Percentiles rank a stretch among this genome's conserved stretches.
Conservation (phyloP, 2,888 invertebrate species). For the Hedychridium roseum region DNA sequence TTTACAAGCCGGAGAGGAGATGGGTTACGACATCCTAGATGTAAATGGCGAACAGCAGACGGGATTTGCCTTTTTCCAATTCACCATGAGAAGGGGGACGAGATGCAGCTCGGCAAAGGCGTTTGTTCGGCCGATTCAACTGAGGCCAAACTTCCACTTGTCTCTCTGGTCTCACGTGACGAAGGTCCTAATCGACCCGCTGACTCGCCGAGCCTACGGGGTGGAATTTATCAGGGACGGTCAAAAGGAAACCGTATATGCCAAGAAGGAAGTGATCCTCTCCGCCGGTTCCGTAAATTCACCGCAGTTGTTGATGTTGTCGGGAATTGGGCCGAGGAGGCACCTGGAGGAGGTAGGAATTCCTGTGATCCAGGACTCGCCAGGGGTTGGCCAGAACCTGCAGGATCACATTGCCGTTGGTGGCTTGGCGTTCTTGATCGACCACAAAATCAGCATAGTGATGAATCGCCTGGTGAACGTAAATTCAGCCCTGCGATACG, state of each 20-base stretch:
- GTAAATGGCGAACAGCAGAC: constrained; percentile 88
- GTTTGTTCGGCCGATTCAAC: constrained; percentile 80
- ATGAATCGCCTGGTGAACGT: constrained; percentile 84
- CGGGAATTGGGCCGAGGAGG: constrained; percentile 83
- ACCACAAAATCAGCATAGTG: constrained; percentile 81
- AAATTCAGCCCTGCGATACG: constrained; percentile 84
- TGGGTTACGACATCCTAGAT: constrained; percentile 88
- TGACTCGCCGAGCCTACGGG: constrained; percentile 77
- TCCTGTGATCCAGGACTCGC: constrained; percentile 77
- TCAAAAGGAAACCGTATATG: constrained; percentile 70
- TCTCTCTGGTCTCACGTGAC: constrained; percentile 83
- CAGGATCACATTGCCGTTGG: constrained; percentile 92
- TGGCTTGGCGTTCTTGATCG: constrained; percentile 81
- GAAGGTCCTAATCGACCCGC: constrained; percentile 76
- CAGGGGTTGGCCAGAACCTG: constrained; percentile 86
- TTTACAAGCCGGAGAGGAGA: constrained; percentile 88
- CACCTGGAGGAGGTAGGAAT: constrained; percentile 78
- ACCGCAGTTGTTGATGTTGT: constrained; percentile 92
- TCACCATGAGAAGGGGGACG: constrained; percentile 85
- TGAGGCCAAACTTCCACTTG: constrained; percentile 82
- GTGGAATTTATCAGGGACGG: constrained; percentile 81
- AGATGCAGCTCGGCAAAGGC: constrained; percentile 87
- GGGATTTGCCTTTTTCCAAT: constrained; percentile 86
- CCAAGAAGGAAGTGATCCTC: constrained; percentile 82
- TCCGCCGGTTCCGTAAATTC: constrained; percentile 90